Evolutionary conservation across 2,888 invertebrate species (phyloP).

Genomic region (Archips crataeganus): DNA sequence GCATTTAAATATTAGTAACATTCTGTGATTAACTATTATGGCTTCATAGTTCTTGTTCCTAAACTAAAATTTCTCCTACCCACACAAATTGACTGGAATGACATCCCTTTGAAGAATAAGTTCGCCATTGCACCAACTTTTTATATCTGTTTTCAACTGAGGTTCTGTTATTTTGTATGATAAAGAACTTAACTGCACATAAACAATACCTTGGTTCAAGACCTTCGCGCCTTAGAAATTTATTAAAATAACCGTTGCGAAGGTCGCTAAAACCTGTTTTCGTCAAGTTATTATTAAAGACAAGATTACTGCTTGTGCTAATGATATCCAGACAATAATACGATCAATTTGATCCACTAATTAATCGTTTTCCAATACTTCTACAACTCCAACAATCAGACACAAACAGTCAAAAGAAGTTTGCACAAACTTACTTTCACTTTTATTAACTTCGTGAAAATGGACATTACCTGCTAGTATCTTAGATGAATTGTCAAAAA

Average conservation of each 20-base stretch:
- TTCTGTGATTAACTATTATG: too few relatives aligned
- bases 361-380: conserved; percentile 14
- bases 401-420: conserved; percentile 22
- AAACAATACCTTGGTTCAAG: conserved; percentile 32
- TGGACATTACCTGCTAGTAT: conserved; percentile 64
- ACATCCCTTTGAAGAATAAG: too few relatives aligned
- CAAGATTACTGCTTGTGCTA: conserved; percentile 14
- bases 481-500: conserved; percentile 53
- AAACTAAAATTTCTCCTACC: too few relatives aligned
- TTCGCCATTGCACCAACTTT: too few relatives aligned
- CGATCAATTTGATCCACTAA: conserved; percentile 18
- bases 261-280: conserved; percentile 55
- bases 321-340: conserved; percentile 14
- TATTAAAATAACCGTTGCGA: conserved; percentile 44
- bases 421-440: conserved; percentile 75
- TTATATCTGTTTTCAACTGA: too few relatives aligned
- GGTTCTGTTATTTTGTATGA: not conserved
- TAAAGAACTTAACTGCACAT: not conserved
- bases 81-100: too few relatives aligned
- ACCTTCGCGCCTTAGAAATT: conserved; percentile 9
- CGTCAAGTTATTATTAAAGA: conserved; percentile 29
- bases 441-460: conserved; percentile 48
- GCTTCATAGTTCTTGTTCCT: too few relatives aligned
- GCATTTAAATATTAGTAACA: too few relatives aligned
- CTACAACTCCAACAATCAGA: conserved; percentile 1